Evolutionary conservation across 2,888 invertebrate species (phyloP).

Genomic region (Eremobia ochroleuca): DNA sequence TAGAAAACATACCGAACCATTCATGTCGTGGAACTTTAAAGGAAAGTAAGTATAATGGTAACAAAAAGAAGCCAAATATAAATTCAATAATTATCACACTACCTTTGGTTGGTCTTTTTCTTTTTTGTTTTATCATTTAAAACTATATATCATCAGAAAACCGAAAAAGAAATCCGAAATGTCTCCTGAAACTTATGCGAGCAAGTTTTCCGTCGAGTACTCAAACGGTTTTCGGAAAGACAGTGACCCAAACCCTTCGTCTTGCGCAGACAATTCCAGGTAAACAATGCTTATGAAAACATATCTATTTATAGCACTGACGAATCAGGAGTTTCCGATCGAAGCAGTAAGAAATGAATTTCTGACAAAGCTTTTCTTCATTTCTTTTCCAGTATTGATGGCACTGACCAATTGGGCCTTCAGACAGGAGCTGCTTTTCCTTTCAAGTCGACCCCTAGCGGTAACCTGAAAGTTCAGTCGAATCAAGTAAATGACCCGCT

Average conservation of each 20-base stretch:
- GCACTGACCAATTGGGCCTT: slow-evolving; percentile 74
- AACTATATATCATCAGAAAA: slow-evolving; percentile 70
- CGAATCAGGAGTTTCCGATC: not conserved
- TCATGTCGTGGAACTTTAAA: slow-evolving; percentile 85
- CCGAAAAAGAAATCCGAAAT: slow-evolving; percentile 80
- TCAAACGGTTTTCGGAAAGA: slow-evolving; percentile 71
- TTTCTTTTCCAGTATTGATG: slow-evolving; percentile 75
- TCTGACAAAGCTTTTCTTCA: not conserved
- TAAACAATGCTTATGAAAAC: slow-evolving; percentile 54
- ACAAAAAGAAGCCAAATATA: not conserved
- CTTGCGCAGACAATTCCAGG: slow-evolving; percentile 84
- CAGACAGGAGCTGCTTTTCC: slow-evolving; percentile 90
- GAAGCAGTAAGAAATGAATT: not conserved
- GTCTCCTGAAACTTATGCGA: slow-evolving; percentile 78
- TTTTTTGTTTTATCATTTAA: too few species aligned
- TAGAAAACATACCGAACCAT: slow-evolving; percentile 70
- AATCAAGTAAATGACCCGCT: slow-evolving; percentile 90
- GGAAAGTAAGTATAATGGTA: slow-evolving; percentile 81
- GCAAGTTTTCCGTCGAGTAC: slow-evolving; percentile 79
- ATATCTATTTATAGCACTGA: not conserved
- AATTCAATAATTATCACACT: not conserved
- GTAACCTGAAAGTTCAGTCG: slow-evolving; percentile 93
- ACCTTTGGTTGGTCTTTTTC: not conserved
- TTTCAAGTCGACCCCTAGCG: slow-evolving; percentile 93
- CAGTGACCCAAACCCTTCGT: slow-evolving; percentile 75